Evolutionary conservation across 2,888 invertebrate species (phyloP).

Genomic region (Dicyrtoma fusca): DNA sequence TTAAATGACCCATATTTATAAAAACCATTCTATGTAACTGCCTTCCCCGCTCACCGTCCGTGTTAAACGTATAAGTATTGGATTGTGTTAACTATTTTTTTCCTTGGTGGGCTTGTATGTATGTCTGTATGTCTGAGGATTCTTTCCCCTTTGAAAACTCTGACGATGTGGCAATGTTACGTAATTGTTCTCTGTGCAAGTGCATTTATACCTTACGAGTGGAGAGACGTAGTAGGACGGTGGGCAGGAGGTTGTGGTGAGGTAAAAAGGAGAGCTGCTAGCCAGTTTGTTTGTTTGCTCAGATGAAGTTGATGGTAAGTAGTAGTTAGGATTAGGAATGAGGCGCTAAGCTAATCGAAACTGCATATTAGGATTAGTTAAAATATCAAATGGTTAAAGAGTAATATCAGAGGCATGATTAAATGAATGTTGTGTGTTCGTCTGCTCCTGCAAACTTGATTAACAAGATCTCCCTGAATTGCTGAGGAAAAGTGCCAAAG

Average conservation of each 20-base stretch:
- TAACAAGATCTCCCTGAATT: slow-evolving; percentile 22
- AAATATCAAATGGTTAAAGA: slow-evolving; percentile 21
- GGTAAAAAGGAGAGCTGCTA: slow-evolving; percentile 11
- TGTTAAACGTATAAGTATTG: too few species aligned
- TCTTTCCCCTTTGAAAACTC: too few species aligned
- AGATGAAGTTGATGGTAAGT: neutral
- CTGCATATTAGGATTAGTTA: slow-evolving; percentile 23
- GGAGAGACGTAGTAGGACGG: neutral
- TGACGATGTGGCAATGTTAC: neutral
- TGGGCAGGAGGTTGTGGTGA: neutral
- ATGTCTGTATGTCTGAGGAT: neutral
- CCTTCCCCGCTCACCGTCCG: neutral
- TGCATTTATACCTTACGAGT: too few species aligned
- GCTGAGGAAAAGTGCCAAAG: slow-evolving; percentile 22
- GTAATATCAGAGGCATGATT: slow-evolving; percentile 15
- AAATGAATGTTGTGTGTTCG: neutral
- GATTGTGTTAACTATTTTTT: too few species aligned
- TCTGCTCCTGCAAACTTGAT: slow-evolving; percentile 20
- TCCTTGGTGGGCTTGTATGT: neutral
- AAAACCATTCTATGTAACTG: neutral
- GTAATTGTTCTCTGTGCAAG: too few species aligned
- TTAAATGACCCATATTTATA: slow-evolving; percentile 17
- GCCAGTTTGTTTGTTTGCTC: slow-evolving; percentile 3
- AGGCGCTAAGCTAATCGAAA: slow-evolving; percentile 22
- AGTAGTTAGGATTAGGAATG: neutral